A percentile compares a stretch with the other conserved stretches of the same genome.
Evolutionary conservation across 2,888 invertebrate species (phyloP).

Genomic region (Euplagia quadripunctaria): DNA sequence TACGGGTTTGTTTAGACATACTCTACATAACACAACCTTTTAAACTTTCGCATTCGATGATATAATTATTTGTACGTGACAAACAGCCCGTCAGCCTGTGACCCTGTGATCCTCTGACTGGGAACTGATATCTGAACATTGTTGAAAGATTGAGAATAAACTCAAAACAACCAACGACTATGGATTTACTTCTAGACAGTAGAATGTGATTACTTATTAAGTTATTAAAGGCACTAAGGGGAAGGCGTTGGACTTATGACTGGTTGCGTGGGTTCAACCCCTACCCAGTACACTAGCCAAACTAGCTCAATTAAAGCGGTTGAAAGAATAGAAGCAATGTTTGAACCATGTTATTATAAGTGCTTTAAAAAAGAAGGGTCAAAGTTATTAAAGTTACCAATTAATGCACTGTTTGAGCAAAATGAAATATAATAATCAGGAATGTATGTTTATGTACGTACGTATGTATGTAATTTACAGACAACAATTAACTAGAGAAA

Average conservation of each 20-base stretch:
- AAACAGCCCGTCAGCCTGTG: no score
- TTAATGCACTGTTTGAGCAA: not conserved
- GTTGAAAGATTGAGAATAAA: not conserved
- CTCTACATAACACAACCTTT: slow-evolving; percentile 25
- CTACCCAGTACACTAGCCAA: no score
- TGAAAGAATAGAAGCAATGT: not conserved
- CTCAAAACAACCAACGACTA: not conserved
- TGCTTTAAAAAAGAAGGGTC: no score
- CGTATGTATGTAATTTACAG: not conserved
- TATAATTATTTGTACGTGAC: no score
- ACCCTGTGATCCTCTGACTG: no score
- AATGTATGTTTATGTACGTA: not conserved
- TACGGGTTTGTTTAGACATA: slow-evolving; percentile 24
- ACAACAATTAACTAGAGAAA: slow-evolving; percentile 33
- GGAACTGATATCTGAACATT: not conserved
- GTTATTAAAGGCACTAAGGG: no score
- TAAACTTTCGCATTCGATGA: not conserved
- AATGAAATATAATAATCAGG: not conserved
- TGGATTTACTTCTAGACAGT: not conserved
- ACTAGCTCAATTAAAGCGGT: not conserved
- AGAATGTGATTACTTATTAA: not conserved
- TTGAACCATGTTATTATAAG: not conserved
- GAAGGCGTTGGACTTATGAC: no score
- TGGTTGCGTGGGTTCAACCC: no score
- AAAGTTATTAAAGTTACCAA: no score